Percentiles rank a stretch among this genome's conserved stretches.
phyloP scores from a whole-genome alignment of 1,140 invertebrate species.

The Steinernema khuongi region DNA sequence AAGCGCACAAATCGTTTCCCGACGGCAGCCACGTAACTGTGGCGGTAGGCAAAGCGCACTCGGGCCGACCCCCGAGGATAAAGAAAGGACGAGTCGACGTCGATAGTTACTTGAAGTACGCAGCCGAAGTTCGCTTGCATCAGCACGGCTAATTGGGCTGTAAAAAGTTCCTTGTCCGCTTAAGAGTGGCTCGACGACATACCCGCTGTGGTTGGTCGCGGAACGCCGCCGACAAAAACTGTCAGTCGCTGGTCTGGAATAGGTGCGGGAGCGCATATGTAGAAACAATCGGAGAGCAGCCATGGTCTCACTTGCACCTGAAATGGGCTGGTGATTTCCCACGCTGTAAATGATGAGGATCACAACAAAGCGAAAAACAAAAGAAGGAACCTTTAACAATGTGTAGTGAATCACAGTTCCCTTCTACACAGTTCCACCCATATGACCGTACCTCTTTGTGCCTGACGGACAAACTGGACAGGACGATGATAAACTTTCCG shows the following conservation, averaged over 20 bases:
- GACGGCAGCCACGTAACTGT: not conserved
- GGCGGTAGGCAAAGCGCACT: not conserved
- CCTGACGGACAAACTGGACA: not conserved
- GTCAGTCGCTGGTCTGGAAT: conserved; percentile 93
- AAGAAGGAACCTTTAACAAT: no score
- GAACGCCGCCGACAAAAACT: conserved; percentile 95
- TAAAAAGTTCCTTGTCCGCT: conserved; percentile 40
- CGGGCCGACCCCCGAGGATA: conserved; percentile 67
- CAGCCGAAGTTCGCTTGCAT: conserved; percentile 97
- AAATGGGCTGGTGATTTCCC: not conserved
- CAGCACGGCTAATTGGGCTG: conserved; percentile 93
- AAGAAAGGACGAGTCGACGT: conserved; percentile 95
- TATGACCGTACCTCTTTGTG: conserved; percentile 1
- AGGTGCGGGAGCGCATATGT: conserved; percentile 92
- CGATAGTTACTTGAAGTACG: conserved; percentile 97
- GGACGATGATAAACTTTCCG: not conserved
- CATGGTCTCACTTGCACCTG: conserved; percentile 91
- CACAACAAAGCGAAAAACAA: not conserved
- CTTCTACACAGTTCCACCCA: not conserved
- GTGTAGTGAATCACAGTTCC: no score
- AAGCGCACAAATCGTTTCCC: not conserved
- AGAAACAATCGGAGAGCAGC: conserved; percentile 92
- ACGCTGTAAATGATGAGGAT: not conserved
- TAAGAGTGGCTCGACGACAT: conserved; percentile 18
- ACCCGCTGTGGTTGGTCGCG: conserved; percentile 88